Evolutionary conservation across 2,888 invertebrate species (phyloP), one percentile per base, ranked within the genome.

Genomic region (Tenthredo livida): DNA sequence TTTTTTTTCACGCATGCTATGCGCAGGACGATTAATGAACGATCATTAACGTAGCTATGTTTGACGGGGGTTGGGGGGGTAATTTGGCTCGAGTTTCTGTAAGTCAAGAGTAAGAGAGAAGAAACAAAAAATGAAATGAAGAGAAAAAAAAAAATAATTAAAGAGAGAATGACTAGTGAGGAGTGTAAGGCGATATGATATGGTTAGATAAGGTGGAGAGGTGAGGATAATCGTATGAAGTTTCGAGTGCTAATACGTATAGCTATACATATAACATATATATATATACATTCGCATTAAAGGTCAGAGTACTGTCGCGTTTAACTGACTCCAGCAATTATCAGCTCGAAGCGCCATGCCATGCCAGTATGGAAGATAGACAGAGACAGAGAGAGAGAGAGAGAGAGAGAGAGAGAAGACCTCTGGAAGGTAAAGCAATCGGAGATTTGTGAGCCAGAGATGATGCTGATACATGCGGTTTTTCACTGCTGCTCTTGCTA

Each of bases 401-500:
- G n/a, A n/a, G n/a, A 50, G 50, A 50, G 43, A 43, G 29, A 29
- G 29, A 29, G 29, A 29, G 29, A 29, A 7, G 15, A 12, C 1
- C 21, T 61, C 2, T 61, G 25, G 61, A 21, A 61, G 61, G 21
- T 25, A 54, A 43, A 73, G 72, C 72, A 73, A 73, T 40, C 40
- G 72, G 72, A 73, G 72, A 73, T 73, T 73, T 73, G 72, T 73
- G 72, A 40, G 15, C 72, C 72, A 10, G 72, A 67, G 67, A 67
- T 67, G 67, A 43, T 73, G 72, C 72, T 73, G 72, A 73, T 73
- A 73, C 40, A 73, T 73, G 72, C 72, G 43, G 72, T 73, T 73
- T 43, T 37, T 43, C 72, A 73, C 17, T 67, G 25, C n/a, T n/a
- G n/a, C 37, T 7, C 33, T 3, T 33, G 37, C 37, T 37, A 0